These are phyloP conservation scores for Pseudorhiza aurosa DNA, from an alignment of 30 jellyfish, hydroid and myxozoan species.

Conservation along the genomic window DNA sequence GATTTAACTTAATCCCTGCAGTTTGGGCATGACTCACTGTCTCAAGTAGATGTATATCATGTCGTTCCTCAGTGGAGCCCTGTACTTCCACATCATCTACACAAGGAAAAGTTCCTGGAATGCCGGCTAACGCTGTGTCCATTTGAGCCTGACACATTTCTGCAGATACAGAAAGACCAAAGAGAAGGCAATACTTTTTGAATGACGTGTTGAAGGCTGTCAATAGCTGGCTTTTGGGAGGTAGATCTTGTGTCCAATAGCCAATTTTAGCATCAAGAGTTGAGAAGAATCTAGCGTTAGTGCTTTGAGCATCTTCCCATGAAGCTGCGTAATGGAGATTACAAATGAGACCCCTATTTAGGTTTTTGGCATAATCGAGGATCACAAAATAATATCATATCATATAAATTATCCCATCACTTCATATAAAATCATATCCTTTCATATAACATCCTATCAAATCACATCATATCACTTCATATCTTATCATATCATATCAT, in stretches of 20 bases:
- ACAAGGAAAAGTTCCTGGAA: slow-evolving; percentile 51
- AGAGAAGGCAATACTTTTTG: slow-evolving; percentile 26
- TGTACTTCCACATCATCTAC: slow-evolving; percentile 46
- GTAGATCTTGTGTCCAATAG: slow-evolving; percentile 35
- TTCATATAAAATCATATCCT: too few species aligned
- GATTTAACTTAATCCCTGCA: slow-evolving; percentile 39
- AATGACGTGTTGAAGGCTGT: slow-evolving; percentile 47
- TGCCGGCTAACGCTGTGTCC: too few species aligned
- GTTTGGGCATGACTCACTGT: slow-evolving; percentile 32
- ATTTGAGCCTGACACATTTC: slow-evolving; percentile 19
- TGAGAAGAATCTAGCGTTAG: slow-evolving; percentile 35
- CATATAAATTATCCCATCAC: too few species aligned
- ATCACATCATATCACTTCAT: too few species aligned
- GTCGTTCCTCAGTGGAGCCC: slow-evolving; percentile 54
- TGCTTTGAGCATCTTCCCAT: slow-evolving; percentile 58
- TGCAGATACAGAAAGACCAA: slow-evolving; percentile 43
- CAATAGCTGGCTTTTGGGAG: slow-evolving; percentile 44
- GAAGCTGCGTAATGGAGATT: slow-evolving; percentile 42
- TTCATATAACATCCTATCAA: too few species aligned
- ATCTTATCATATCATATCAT: too few species aligned
- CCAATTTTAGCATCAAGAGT: slow-evolving; percentile 49
- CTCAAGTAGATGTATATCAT: slow-evolving; percentile 46
- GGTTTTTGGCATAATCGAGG: slow-evolving; percentile 30
- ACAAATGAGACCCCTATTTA: slow-evolving; percentile 17
- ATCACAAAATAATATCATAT: too few species aligned